phyloP scores from a whole-genome alignment of 2,888 invertebrate genomes.

The Myopa tessellatipennis region DNA sequence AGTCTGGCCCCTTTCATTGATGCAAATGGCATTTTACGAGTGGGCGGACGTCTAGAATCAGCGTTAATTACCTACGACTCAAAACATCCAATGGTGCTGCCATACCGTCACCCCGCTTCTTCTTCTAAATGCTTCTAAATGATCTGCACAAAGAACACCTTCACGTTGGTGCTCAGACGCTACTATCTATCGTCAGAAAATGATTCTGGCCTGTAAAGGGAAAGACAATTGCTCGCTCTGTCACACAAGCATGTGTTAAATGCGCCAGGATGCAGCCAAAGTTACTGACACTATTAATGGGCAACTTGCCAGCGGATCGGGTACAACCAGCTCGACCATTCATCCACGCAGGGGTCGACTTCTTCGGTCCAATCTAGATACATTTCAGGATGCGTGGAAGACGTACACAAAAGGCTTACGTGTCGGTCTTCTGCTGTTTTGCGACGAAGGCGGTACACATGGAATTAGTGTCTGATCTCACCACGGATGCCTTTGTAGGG shows the following conservation, averaged over 20 bases:
- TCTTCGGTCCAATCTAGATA: slow-evolving; percentile 9
- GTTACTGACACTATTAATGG: slow-evolving; percentile 9
- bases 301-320: not conserved
- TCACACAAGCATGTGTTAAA: not conserved
- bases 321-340: slow-evolving; percentile 21
- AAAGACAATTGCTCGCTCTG: slow-evolving; percentile 8
- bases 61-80: not conserved
- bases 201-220: slow-evolving; percentile 2
- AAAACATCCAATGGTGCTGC: not conserved
- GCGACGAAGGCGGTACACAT: not conserved
- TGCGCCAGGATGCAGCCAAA: not conserved
- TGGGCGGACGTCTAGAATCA: not conserved
- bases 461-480: too few species aligned
- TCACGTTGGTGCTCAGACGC: slow-evolving; percentile 3
- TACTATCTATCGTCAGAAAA: slow-evolving; percentile 12
- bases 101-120: not conserved
- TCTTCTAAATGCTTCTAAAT: not conserved
- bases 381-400: slow-evolving; percentile 5
- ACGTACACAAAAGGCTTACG: not conserved
- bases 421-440: not conserved
- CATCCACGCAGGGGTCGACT: not conserved
- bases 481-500: too few species aligned
- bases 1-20: not conserved
- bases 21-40: not conserved
- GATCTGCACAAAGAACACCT: not conserved